Percentiles rank a stretch among this genome's conserved stretches.
Conservation (phyloP, 2,113 vertebrate species). For the Phalacrocorax carbo region DNA sequence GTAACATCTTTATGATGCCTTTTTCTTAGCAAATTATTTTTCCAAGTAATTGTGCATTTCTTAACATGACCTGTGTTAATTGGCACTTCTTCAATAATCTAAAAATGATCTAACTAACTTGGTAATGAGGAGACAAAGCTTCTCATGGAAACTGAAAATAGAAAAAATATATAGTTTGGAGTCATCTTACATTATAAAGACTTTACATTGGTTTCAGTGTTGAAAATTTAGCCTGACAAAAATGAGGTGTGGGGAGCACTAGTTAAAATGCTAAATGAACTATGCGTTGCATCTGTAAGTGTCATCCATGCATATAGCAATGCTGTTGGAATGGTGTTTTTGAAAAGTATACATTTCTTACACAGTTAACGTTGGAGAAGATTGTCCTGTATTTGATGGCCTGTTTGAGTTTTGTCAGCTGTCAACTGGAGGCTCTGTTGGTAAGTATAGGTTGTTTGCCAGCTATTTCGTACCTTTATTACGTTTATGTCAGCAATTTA, state of each 20-base stretch:
- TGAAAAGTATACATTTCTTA: slow-evolving; percentile 5
- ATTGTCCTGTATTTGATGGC: slow-evolving; percentile 86
- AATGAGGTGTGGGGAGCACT: not conserved
- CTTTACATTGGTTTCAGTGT: not conserved
- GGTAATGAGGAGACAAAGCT: not conserved
- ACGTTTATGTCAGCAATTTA: not conserved
- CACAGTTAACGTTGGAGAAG: slow-evolving; percentile 85
- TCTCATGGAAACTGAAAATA: not conserved
- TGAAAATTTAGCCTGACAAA: not conserved
- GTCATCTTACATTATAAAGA: not conserved
- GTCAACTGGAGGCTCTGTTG: slow-evolving; percentile 84
- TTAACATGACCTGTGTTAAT: not conserved
- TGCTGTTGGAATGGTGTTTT: not conserved
- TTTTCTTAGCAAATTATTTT: not conserved
- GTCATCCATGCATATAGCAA: not conserved
- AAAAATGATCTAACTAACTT: not conserved
- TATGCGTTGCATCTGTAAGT: not conserved
- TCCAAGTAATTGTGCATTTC: not conserved
- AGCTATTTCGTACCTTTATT: not conserved
- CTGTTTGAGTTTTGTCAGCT: slow-evolving; percentile 86
- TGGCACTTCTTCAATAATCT: not conserved
- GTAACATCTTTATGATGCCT: not conserved
- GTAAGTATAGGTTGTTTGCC: slow-evolving; percentile 62
- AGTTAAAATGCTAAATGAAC: not conserved
- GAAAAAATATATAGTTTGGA: not conserved